Evolutionary conservation across 2,113 vertebrate genomes (phyloP).

Genomic region (Ailuropoda melanoleuca): DNA sequence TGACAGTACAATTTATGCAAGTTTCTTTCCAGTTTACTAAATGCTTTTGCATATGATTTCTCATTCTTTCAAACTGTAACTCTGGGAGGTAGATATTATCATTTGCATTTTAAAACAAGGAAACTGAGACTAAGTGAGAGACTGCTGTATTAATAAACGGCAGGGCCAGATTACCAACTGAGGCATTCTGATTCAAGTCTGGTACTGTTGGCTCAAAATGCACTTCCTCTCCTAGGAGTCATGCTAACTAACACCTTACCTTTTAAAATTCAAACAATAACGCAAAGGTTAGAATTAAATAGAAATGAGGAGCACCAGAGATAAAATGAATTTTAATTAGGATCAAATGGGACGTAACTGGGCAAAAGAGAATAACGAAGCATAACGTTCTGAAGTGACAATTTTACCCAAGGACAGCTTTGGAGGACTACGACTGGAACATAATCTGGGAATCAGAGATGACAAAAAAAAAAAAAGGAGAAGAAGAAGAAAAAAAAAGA

Average conservation of each 20-base stretch:
- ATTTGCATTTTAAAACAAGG: conserved; percentile 28
- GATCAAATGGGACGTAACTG: not conserved
- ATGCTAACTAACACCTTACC: not conserved
- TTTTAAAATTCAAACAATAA: conserved; percentile 9
- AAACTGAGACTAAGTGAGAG: not conserved
- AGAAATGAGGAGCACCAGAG: conserved; percentile 13
- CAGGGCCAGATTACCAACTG: not conserved
- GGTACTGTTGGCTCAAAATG: not conserved
- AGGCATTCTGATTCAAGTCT: conserved; percentile 29
- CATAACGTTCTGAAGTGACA: not conserved
- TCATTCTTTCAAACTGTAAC: not conserved
- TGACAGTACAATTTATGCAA: not conserved
- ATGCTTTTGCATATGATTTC: not conserved
- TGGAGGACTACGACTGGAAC: not conserved
- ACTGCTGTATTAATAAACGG: not conserved
- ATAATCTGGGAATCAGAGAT: not conserved
- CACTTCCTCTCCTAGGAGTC: not conserved
- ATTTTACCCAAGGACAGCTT: not conserved
- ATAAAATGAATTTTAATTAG: conserved; percentile 20
- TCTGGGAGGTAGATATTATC: not conserved
- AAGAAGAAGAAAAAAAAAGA: not conserved
- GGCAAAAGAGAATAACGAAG: not conserved
- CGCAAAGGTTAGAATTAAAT: conserved; percentile 10
- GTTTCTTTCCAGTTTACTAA: not conserved
- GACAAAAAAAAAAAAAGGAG: not conserved